Evolutionary conservation across 2,797 vertebrate genomes (phyloP).

Genomic region (Pelobates cultripes): DNA sequence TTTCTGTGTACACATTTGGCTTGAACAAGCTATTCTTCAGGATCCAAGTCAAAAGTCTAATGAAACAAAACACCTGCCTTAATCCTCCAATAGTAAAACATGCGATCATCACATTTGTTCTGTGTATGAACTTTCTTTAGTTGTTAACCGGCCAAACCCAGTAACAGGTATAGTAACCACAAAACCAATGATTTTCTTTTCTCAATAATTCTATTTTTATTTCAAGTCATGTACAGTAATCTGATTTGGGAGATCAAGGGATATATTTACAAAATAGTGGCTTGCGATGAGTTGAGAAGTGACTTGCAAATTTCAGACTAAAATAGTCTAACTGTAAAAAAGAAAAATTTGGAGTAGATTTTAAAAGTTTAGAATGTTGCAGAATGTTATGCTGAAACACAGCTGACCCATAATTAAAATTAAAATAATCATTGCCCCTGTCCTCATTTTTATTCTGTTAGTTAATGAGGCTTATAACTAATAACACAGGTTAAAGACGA

Average conservation of each 20-base stretch:
- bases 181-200: constrained; percentile 76
- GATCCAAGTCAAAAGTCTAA: constrained; percentile 54
- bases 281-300: no score
- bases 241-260: constrained; percentile 75
- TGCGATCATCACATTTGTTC: constrained; percentile 65
- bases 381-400: no score
- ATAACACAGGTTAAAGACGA: neutral
- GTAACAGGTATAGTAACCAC: constrained; percentile 71
- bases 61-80: constrained; percentile 71
- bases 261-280: no score
- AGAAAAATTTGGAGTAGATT: no score
- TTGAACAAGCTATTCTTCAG: constrained; percentile 42
- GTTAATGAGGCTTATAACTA: no score
- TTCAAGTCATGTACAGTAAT: constrained; percentile 76
- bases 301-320: no score
- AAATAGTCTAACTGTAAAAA: no score
- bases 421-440: no score
- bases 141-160: constrained; percentile 65
- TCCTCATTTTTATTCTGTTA: no score
- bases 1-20: constrained; percentile 40
- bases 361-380: no score
- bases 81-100: constrained; percentile 63
- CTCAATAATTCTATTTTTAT: constrained; percentile 82
- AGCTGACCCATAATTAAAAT: no score
- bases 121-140: constrained; percentile 61